Conservation (phyloP, 1,140 invertebrate genomes). For the Bombus superbus region DNA sequence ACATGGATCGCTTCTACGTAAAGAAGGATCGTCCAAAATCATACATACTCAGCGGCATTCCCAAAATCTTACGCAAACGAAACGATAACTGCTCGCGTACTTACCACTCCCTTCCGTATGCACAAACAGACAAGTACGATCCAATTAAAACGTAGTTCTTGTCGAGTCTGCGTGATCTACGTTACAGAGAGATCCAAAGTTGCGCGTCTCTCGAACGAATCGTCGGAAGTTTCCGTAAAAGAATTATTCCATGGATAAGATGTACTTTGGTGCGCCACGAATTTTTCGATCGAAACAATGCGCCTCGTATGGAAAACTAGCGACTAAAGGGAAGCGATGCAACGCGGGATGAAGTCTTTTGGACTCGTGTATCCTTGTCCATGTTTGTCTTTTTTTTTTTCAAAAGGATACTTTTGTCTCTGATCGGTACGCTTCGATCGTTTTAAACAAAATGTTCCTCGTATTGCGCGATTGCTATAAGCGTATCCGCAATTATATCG, state of each 20-base stretch:
- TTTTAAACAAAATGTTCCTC: too few relatives aligned
- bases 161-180: background rate
- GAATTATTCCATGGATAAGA: too few relatives aligned
- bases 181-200: background rate
- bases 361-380: too few relatives aligned
- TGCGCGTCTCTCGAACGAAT: background rate
- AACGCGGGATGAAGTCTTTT: background rate
- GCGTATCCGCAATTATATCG: too few relatives aligned
- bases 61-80: background rate
- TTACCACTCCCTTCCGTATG: slow-evolving; percentile 72
- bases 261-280: too few relatives aligned
- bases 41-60: background rate
- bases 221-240: background rate
- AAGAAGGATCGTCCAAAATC: background rate
- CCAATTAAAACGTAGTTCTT: slow-evolving; percentile 9
- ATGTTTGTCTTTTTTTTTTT: too few relatives aligned
- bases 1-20: background rate
- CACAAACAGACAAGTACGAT: slow-evolving; percentile 64
- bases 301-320: background rate
- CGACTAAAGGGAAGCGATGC: background rate
- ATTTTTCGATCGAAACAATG: background rate
- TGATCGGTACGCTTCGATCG: too few relatives aligned
- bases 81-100: slow-evolving; percentile 51
- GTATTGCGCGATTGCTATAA: too few relatives aligned
- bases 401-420: too few relatives aligned